Evolutionary conservation across 1,140 invertebrate species (phyloP), one percentile per base, ranked within the genome.

Genomic region (Drosophila guanche): DNA sequence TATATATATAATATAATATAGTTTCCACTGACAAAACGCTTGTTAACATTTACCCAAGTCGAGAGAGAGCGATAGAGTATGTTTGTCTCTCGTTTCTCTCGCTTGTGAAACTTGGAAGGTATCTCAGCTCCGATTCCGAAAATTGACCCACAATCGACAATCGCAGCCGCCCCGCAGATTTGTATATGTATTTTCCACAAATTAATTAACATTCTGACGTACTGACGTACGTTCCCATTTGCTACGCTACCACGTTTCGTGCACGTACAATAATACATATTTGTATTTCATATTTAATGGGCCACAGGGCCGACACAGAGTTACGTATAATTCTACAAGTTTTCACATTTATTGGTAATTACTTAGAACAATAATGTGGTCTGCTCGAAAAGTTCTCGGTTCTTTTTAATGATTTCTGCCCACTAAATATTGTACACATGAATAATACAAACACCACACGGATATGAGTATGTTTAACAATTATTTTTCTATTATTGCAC

Each of bases 61-160:
- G 60, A 58, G 40, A 47, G 14, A 3, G 33, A 0, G 10, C 0
- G 33, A 6, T 0, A 33, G 27, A 29, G 27, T 6, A 2, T 65
- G 4, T 29, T 25, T 42, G 27, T 33, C 58, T 41, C 47, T 40
- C 46, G 37, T 2, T 3, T 33, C 41, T 27, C 33, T 47, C 40
- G 8, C 25, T 50, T 55, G 29, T 68, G 53, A 72, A 72, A 60
- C 46, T 57, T 59, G 54, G 63, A 72, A 67, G 57, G 46, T 78
- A 65, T 60, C 47, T 66, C 60, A 53, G 60, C 29, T 54, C 57
- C 73, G 57, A 58, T 71, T 84, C 41, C 80, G 70, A 71, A 37
- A 88, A 88, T 88, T 86, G 83, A 83, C 83, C 62, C 45, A 81
- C 54, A 77, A 67, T 73, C 52, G 57, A 73, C 54, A 56, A 57